Base-by-base conservation (phyloP, 2,113 vertebrate species). In the Hemiprocne comata region DNA sequence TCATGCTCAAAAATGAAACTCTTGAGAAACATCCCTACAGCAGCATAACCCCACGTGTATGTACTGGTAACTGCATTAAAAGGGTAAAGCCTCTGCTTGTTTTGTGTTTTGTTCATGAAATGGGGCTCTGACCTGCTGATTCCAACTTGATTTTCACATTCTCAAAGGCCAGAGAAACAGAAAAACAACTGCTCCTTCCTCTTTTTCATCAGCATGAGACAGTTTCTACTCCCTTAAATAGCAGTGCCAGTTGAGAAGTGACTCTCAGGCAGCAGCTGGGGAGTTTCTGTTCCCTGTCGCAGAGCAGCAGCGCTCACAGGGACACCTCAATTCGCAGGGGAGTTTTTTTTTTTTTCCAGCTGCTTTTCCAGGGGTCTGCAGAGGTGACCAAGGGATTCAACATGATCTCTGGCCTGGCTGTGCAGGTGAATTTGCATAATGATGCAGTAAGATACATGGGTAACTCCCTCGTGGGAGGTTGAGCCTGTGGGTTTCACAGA, bases 201-300 rank as follows among this genome's bases (percentile, higher is more conserved):
- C 65, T 90, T 94, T 95, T 53, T 85, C 34, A 76, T 62, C 50
- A 91, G 17, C 82, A 55, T 5, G 64, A 80, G 62, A 57, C 64
- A 24, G 24, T 64, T 90, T 51, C 57, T 64, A 25, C 0, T 0
- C 14, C 74, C 60, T 85, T 54, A 85, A 87, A 85, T 28, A 91
- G 38, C 62, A 87, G 51, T 51, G 8, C 15, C 1, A 1, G 80
- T 87, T 62, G 60, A 80, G 89, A 94, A 93, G 25, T 36, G 64
- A 17, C 42, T 66, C 75, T 91, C 82, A 64, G 64, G 36, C 8
- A 24, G 89, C 21, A 60, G 17, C 29, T 2, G 3, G 34, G 51
- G 46, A 83, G 91, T 97, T 93, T 95, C 95, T 88, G 64, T 95
- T 96, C 92, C 94, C n/a, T 73, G n/a, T 54, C 2, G 2, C n/a